Base-by-base conservation (phyloP, 53 echinoderm and acorn worm species). In the Mesocentrotus franciscanus region DNA sequence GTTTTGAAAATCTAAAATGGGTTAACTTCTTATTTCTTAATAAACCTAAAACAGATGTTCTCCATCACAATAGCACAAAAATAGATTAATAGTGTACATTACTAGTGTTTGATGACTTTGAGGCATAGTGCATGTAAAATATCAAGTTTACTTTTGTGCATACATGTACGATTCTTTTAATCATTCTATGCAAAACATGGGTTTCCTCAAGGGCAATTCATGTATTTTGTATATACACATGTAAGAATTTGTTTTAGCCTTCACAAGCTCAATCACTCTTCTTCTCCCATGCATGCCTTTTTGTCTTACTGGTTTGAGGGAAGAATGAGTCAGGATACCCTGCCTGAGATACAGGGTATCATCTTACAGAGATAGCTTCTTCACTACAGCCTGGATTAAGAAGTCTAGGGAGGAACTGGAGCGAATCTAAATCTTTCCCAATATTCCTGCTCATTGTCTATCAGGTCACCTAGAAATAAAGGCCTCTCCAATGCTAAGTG, bases 381-480 rank as follows among this genome's bases (percentile, higher is more conserved):
- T 49, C 6, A 39, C 39, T 18, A 16, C 81, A 42, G 81, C 33
- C 81, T 81, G 81, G 7, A 20, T 39, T 36, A 81, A 81, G 42
- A 8, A 81, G 81, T 81, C 81, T 81, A 81, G 39, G 33, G 22
- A 42, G 81, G 81, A 81, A 81, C 42, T 81, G 42, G 81, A 81
- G 81, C 81, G 36, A 36, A 81, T 39, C 81, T 16, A 81, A 81
- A 81, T 81, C 81, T 39, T 81, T 42, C 81, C 81, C 39, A 42
- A 81, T 42, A 81, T 81, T 42, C 81, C 20, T 17, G 1, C 81
- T 81, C 81, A 42, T 81, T 81, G 81, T 42, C 42, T 36, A 39
- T 36, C 42, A 81, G 39, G 81, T 81, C 81, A 81, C 30, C 81
- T 81, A 20, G 81, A 81, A 81, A 42, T 81, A 81, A 81, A 81